A percentile compares a stretch with the other conserved stretches of the same genome.
phyloP scores from a whole-genome alignment of 2,113 vertebrate genomes.

The Epinephelus cyanopodus region DNA sequence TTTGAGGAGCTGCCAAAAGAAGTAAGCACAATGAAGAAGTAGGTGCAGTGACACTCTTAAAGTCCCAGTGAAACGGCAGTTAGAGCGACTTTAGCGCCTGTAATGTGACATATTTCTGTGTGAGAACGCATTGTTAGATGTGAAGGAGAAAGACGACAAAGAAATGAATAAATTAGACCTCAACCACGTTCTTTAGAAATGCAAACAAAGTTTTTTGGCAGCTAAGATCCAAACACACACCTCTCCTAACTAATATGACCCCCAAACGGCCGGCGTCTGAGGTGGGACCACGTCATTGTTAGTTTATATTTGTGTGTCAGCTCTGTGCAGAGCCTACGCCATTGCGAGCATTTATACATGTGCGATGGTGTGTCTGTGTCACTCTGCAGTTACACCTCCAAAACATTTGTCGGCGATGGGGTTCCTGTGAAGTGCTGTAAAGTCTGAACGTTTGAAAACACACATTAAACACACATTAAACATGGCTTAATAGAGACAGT shows the following conservation, averaged over 20 bases:
- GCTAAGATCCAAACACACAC: neutral
- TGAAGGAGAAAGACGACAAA: neutral
- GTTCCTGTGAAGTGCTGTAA: too few species aligned
- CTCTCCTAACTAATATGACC: neutral
- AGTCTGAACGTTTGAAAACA: too few species aligned
- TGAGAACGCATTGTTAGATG: neutral
- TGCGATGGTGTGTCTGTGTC: too few species aligned
- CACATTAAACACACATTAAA: too few species aligned
- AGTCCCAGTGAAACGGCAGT: neutral
- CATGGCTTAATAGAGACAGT: too few species aligned
- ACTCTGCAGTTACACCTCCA: too few species aligned
- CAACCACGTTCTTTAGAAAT: neutral
- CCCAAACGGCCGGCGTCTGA: neutral
- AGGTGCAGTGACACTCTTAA: neutral
- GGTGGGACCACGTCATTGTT: too few species aligned
- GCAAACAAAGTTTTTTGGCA: neutral
- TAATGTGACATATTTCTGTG: neutral
- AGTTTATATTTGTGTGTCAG: too few species aligned
- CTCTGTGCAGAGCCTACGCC: too few species aligned
- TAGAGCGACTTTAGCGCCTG: neutral
- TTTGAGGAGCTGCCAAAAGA: conserved; percentile 11
- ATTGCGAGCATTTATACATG: too few species aligned
- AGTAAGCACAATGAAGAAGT: neutral
- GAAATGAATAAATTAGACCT: neutral
- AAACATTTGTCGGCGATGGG: too few species aligned